Percentiles rank a stretch among this genome's conserved stretches.
Evolutionary conservation across 2,797 vertebrate species (phyloP).

Genomic region (Sebastes kiyomatsui): DNA sequence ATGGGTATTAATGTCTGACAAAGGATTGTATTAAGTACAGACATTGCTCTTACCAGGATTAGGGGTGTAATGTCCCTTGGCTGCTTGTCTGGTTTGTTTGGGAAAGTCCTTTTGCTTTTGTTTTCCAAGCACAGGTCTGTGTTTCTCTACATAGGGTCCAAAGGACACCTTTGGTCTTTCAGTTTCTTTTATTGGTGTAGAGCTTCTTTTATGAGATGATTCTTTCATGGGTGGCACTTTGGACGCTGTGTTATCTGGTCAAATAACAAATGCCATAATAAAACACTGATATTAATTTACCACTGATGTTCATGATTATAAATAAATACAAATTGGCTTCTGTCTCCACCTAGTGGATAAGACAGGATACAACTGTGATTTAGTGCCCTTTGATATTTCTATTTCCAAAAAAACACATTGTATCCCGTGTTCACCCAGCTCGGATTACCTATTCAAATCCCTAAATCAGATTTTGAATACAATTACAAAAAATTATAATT

Average conservation of each 20-base stretch:
- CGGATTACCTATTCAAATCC: not conserved
- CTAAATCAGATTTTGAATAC: not conserved
- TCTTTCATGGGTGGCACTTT: slow-evolving; percentile 43
- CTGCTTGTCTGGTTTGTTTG: slow-evolving; percentile 43
- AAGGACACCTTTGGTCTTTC: slow-evolving; percentile 75
- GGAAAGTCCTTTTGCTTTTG: slow-evolving; percentile 49
- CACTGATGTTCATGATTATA: not conserved
- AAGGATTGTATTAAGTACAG: not conserved
- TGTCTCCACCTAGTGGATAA: slow-evolving; percentile 70
- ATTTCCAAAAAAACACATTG: too few species aligned
- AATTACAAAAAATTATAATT: not conserved
- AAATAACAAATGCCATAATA: slow-evolving; percentile 23
- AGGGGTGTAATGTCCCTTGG: slow-evolving; percentile 68
- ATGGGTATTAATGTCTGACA: not conserved
- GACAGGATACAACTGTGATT: too few species aligned
- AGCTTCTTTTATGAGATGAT: slow-evolving; percentile 43
- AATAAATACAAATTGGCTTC: not conserved
- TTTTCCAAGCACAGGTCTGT: slow-evolving; percentile 24
- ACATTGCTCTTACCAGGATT: slow-evolving; percentile 71
- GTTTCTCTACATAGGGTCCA: slow-evolving; percentile 56
- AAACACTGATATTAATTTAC: slow-evolving; percentile 5
- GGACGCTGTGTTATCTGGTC: slow-evolving; percentile 53
- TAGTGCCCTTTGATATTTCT: too few species aligned
- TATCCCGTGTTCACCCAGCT: not conserved
- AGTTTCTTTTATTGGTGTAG: slow-evolving; percentile 31